Base-by-base conservation (phyloP, 2,113 vertebrate genomes). In the Romanogobio albipinnatus region DNA sequence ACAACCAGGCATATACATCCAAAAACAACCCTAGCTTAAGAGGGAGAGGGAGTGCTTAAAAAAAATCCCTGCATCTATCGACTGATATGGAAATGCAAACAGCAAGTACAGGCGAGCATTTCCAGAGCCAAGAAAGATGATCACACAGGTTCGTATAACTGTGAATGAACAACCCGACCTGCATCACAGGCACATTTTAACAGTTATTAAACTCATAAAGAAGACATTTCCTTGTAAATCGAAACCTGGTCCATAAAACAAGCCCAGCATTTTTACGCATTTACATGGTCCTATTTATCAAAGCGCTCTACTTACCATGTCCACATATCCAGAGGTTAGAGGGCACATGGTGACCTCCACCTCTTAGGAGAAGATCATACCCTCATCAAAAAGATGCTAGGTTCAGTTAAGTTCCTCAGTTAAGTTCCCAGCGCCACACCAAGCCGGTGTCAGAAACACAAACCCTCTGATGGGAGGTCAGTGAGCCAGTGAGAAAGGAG, bases 281-380 rank as follows among this genome's bases (percentile, higher is more conserved):
- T 49, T 0, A 8, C n/a, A 53, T 17, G 19, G 2, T 6, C 33
- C 77, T 47, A n/a, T 39, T 59, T 19, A 59, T 47, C 33, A 74
- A 10, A 49, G 29, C 49, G 17, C 66, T 33, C 9, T 53, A 86
- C 87, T 89, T 75, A 89, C 88, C 88, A 77, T 84, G 74, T 64
- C 17, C 17, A 56, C 61, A 17, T 43, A 43, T 47, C 13, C 51
- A n/a, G 85, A 58, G 8, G 61, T 77, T 43, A 89, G 24, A 47
- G 68, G 81, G 51, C 82, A 82, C 89, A 89, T 88, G 45, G 39
- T 83, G 59, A 87, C 74, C 17, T 62, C 81, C 47, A 29, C 51
- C 22, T 64, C 43, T 5, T 51, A 79, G 9, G 26, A 76, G 11
- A 6, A 47, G 33, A 62, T 62, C 59, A 64, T 61, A 43, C 15